phyloP scores from a whole-genome alignment of 2,113 vertebrate genomes.

The Hippocampus zosterae region DNA sequence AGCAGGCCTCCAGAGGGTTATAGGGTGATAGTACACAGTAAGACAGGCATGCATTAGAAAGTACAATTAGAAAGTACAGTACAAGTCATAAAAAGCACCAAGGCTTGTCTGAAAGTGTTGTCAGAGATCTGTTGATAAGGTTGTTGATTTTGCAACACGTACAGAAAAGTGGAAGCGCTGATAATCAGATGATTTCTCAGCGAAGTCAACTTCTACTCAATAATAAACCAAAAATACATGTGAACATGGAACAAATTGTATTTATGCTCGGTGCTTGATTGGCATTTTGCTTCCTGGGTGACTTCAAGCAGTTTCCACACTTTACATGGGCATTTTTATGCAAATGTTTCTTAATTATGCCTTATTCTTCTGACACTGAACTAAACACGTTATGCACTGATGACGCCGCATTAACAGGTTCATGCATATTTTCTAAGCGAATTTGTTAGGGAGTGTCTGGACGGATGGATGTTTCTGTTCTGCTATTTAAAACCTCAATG shows the following conservation, averaged over 20 bases:
- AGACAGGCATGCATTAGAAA: background rate
- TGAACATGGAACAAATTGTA: background rate
- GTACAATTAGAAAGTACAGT: conserved; percentile 1
- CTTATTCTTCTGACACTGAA: background rate
- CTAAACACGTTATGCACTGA: background rate
- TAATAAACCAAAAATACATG: background rate
- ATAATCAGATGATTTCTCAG: background rate
- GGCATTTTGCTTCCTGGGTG: background rate
- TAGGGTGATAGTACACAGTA: conserved; percentile 19
- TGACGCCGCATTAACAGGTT: background rate
- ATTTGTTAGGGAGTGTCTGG: background rate
- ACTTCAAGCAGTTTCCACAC: background rate
- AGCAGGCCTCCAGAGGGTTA: conserved; percentile 6
- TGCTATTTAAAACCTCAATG: background rate
- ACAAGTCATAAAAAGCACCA: conserved; percentile 4
- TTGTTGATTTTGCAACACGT: background rate
- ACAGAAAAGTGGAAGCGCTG: background rate
- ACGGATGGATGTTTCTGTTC: background rate
- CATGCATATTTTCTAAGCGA: background rate
- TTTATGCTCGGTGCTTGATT: background rate
- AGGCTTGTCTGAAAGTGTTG: background rate
- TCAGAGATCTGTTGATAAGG: background rate
- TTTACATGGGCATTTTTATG: background rate
- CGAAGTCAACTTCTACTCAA: background rate
- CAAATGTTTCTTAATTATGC: background rate